Base-by-base conservation (phyloP, 2,113 vertebrate genomes). In the Equus przewalskii region DNA sequence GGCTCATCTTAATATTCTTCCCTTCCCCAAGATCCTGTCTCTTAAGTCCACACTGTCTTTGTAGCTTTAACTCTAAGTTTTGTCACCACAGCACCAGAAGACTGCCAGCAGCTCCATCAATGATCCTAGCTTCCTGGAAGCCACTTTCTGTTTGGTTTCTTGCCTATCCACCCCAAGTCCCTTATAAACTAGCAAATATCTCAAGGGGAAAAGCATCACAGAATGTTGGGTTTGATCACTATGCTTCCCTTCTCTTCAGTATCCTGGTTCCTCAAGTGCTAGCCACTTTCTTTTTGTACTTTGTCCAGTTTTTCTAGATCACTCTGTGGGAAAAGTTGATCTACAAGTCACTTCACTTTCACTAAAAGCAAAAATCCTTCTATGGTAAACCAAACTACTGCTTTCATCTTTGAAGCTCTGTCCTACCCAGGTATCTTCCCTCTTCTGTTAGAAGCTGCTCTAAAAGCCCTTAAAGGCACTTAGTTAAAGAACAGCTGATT, bases 321-420 rank as follows among this genome's bases (percentile, higher is more conserved):
- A 44, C 26, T 69, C 49, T 80, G 30, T 76, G 16, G 33, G 18
- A 73, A 97, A 72, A 49, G 51, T 13, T 64, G 16, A 49, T 79
- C 15, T 79, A 65, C 6, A 84, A 70, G 58, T 33, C 56, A 78
- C 33, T 81, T 82, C 10, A n/a, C 64, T 92, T 79, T 83, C 44
- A 58, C 54, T 90, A 60, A 90, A 78, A 92, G n/a, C 33, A 97
- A 36, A 94, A 96, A 81, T 90, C 30, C 65, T 70, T 93, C 82
- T 67, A 28, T 44, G 56, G 46, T 22, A 83, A 89, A 46, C 9
- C 36, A 21, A 89, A 78, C 69, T 90, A 41, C 4, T 30, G 26
- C 67, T 78, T 76, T 93, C n/a, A 79, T 73, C 80, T 87, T 33
- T 83, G 76, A 41, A 60, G 22, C 76, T 94, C 36, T 65, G 9